phyloP scores from a whole-genome alignment of 1,140 invertebrate species.

The Venturia canescens region DNA sequence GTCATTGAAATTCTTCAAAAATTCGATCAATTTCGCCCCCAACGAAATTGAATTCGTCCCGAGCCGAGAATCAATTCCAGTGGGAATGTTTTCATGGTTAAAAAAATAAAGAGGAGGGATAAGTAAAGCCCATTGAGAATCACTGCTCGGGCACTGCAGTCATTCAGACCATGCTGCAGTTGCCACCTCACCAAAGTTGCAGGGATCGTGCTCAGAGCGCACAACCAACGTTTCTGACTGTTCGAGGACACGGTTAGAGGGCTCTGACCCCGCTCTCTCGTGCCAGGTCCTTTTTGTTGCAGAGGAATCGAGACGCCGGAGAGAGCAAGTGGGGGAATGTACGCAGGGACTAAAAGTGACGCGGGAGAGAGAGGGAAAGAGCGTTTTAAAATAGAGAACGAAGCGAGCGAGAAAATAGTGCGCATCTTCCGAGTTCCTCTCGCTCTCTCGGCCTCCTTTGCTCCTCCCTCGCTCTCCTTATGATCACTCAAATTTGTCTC shows the following conservation, averaged over 20 bases:
- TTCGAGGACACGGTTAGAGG: conserved; percentile 62
- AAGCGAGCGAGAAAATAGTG: not conserved
- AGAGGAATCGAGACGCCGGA: not conserved
- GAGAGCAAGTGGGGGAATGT: not conserved
- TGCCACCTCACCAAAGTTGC: conserved; percentile 53
- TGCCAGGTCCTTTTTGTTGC: conserved; percentile 57
- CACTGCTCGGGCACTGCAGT: conserved; percentile 61
- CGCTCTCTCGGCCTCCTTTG: not conserved
- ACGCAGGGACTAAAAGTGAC: not conserved
- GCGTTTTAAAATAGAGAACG: not conserved
- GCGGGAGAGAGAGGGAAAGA: not conserved
- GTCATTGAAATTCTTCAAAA: too few relatives aligned
- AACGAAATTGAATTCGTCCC: too few relatives aligned
- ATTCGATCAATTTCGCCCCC: too few relatives aligned
- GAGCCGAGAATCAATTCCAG: too few relatives aligned
- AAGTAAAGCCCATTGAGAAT: conserved; percentile 63
- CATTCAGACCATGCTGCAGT: conserved; percentile 57
- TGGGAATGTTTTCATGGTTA: too few relatives aligned
- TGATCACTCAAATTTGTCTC: conserved; percentile 34
- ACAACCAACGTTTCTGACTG: conserved; percentile 40
- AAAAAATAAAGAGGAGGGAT: not conserved
- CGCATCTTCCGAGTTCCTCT: not conserved
- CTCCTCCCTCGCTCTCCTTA: conserved; percentile 12
- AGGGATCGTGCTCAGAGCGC: conserved; percentile 54
- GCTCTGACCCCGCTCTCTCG: conserved; percentile 63